Conservation (phyloP, 2,888 invertebrate genomes). For the Diaperis boleti region DNA sequence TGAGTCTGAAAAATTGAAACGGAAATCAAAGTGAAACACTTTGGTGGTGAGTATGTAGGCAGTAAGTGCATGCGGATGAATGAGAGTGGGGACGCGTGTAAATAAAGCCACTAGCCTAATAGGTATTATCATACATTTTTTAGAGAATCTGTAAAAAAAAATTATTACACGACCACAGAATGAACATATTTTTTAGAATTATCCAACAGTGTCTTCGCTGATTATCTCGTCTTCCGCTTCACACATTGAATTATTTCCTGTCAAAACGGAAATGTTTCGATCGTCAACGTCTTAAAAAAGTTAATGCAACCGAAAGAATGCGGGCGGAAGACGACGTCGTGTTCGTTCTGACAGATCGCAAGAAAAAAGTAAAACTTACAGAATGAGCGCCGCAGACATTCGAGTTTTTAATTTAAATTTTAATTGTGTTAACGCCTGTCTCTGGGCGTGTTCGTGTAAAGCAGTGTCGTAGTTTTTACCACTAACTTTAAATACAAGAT, state of each 20-base stretch:
- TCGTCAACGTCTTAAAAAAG: constrained; percentile 15
- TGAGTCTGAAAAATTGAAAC: too few species aligned
- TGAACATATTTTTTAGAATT: constrained; percentile 18
- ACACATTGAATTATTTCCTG: constrained; percentile 19
- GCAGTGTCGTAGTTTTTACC: too few species aligned
- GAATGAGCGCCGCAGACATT: too few species aligned
- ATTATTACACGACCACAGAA: too few species aligned
- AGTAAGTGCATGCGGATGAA: too few species aligned
- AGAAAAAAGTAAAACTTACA: constrained; percentile 23
- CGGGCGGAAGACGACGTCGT: constrained; percentile 2
- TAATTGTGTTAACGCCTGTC: constrained; percentile 25
- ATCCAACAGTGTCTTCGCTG: constrained; percentile 22
- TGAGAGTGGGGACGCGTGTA: too few species aligned
- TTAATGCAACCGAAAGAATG: constrained; percentile 18
- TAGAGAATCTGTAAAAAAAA: not conserved
- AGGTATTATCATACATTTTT: too few species aligned
- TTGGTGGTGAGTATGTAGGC: too few species aligned
- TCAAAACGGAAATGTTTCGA: constrained; percentile 1
- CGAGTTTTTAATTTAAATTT: constrained; percentile 9
- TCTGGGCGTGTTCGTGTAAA: too few species aligned
- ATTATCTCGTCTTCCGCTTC: constrained; percentile 12
- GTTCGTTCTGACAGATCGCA: constrained; percentile 21
- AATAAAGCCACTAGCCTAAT: too few species aligned
- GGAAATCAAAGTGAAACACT: too few species aligned
- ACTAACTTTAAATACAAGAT: too few species aligned